Evolutionary conservation across 2,888 invertebrate genomes (phyloP), one percentile per base, ranked within the genome.

Genomic region (Mesoligia furuncula): DNA sequence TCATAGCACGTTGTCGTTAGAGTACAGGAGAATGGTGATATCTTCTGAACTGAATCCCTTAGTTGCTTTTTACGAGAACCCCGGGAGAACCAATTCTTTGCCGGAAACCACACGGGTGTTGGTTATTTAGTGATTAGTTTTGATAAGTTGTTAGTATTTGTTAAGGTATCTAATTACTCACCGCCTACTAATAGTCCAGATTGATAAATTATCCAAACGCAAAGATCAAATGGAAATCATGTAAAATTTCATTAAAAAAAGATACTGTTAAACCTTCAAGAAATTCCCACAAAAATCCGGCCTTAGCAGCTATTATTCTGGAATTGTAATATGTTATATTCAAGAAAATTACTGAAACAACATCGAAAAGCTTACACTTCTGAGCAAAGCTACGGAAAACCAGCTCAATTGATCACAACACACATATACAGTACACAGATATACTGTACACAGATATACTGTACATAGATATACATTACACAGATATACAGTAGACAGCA

Each of bases 51-150:
- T 24, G 2, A 17, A 15, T 73, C 76, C 78, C 80, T 85, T 79
- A 78, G 81, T 84, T 77, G 84, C 75, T 78, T 82, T 64, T 75
- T 84, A 78, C 79, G 82, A 86, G 80, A 84, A 75, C 77, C 69
- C 39, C 2, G 73, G 65, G 62, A 62, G 27, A 61, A 72, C 5
- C 66, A 62, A 67, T 71, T 85, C 67, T 80, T 65, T 67, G 75
- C 77, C 77, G 77, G 84, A 77, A n/a, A 65, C 78, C 78, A 78
- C 78, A 74, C 76, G 73, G 80, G 59, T 8, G n/a, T 42, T 73
- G n/a, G 8, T 31, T 20, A 27, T 27, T 36, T 17, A 24, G 59
- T 59, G 3, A 1, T 48, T 66, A 8, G 20, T 57, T 72, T 65
- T 75, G 6, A 54, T 57, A 45, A 8, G 54, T 65, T 57, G 6